Evolutionary conservation across 1,140 invertebrate species (phyloP), one percentile per base, ranked within the genome.

Genomic region (Protaetia brevitarsis): DNA sequence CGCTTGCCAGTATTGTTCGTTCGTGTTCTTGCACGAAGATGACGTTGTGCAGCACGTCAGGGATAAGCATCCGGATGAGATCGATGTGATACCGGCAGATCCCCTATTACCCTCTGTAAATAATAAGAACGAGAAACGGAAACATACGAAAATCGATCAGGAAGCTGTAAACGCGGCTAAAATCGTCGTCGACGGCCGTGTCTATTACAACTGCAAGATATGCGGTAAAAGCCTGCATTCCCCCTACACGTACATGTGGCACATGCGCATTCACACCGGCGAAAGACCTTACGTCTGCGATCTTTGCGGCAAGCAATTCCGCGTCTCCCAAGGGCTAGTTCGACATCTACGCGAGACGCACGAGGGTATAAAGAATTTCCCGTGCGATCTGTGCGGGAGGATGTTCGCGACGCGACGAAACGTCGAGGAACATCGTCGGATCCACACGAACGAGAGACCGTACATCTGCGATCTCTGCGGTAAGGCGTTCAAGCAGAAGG

Each of bases 271-370:
- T 27, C 89, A 91, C 76, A 88, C 87, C 1, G 88, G 88, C 10
- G 88, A 92, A 74, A 84, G 88, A 64, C 87, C 88, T 1, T 91
- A 85, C 72, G 84, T 85, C 26, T 93, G 91, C 72, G 84, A 87
- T 66, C 76, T 89, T 1, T 92, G 90, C 73, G 88, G 88, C 0
- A 91, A 90, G 73, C 85, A 86, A 64, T 93, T 92, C 75, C 79
- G 86, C 16, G 82, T 87, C 11, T 82, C 83, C 2, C 81, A 84
- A 72, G 85, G 86, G 4, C 74, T 88, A 13, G 80, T 81, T 3
- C 78, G 85, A 11, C 88, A 89, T 72, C 58, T 88, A 16, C 80
- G 82, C 11, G 84, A 87, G 61, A 87, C 87, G 0, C 88, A 90
- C 70, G 83, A 85, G 30, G 79, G 83, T 0, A 81, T 85, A 0